Percentiles rank a stretch among this genome's conserved stretches.
Evolutionary conservation across 2,797 vertebrate genomes (phyloP).

Genomic region (Anniella stebbinsi): DNA sequence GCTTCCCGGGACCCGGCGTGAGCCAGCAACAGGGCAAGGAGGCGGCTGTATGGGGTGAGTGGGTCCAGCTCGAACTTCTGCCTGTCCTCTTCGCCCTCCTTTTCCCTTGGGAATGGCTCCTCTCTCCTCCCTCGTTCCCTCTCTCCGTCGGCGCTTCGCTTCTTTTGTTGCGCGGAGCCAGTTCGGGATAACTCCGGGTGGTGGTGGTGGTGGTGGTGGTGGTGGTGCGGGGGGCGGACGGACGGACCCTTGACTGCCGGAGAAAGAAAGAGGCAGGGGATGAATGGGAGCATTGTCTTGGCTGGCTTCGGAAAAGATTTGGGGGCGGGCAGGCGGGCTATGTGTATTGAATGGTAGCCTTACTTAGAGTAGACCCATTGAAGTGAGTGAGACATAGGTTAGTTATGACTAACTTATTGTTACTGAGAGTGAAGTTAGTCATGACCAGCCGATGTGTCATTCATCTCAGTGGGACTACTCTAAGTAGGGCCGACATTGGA

Average conservation of each 20-base stretch:
- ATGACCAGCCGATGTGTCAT: too few species aligned
- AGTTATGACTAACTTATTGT: too few species aligned
- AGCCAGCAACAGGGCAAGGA: conserved; percentile 7
- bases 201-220: too few species aligned
- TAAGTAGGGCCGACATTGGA: too few species aligned
- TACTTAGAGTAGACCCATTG: too few species aligned
- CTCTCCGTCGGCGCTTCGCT: not conserved
- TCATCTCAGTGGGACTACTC: too few species aligned
- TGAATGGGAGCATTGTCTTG: conserved; percentile 64
- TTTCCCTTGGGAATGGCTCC: not conserved
- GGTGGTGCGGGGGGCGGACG: too few species aligned
- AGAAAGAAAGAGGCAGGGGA: not conserved
- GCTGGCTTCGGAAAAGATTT: not conserved
- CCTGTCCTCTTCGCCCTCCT: too few species aligned
- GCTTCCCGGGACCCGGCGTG: not conserved
- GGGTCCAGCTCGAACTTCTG: not conserved
- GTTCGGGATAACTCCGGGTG: too few species aligned
- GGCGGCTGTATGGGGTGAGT: conserved; percentile 70
- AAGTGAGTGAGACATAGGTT: too few species aligned
- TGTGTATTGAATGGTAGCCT: too few species aligned
- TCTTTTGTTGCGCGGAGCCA: not conserved
- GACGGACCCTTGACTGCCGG: not conserved
- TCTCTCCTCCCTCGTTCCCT: accelerated
- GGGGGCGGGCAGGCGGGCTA: not conserved
- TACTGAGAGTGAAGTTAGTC: too few species aligned